phyloP scores from a whole-genome alignment of 2,888 invertebrate species.

The Halictus ligatus region DNA sequence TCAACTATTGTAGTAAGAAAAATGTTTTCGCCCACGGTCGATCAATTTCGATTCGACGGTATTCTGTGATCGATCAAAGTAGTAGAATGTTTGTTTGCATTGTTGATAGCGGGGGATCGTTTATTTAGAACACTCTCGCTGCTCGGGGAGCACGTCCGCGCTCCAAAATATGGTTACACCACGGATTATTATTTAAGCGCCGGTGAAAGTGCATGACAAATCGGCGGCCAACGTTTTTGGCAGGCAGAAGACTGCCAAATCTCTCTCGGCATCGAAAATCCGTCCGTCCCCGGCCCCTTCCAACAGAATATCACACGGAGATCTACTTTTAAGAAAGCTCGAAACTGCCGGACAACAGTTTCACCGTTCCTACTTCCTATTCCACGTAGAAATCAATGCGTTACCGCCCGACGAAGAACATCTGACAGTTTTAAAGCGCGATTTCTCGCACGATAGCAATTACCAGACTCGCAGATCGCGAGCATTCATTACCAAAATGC shows the following conservation, averaged over 20 bases:
- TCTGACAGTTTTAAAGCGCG: not conserved
- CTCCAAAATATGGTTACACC: slow-evolving; percentile 43
- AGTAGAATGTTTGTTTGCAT: not conserved
- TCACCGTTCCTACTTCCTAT: not conserved
- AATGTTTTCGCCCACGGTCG: no score
- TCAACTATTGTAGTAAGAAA: no score
- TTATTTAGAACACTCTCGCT: slow-evolving; percentile 36
- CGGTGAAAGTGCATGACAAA: slow-evolving; percentile 59
- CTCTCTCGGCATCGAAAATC: slow-evolving; percentile 16
- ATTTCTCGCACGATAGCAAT: no score
- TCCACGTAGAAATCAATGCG: not conserved
- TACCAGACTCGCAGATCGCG: no score
- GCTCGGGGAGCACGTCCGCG: slow-evolving; percentile 10
- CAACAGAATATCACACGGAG: not conserved
- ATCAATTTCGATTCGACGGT: no score
- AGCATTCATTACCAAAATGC: not conserved
- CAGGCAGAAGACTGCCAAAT: not conserved
- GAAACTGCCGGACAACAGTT: not conserved
- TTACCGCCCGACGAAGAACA: not conserved
- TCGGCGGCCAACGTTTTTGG: slow-evolving; percentile 31
- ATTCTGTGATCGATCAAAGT: no score
- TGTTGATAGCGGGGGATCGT: not conserved
- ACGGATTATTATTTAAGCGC: slow-evolving; percentile 50
- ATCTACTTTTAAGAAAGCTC: slow-evolving; percentile 29
- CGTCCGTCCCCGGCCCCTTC: not conserved